A percentile compares a stretch with the other conserved stretches of the same genome.
Evolutionary conservation across 2,888 invertebrate genomes (phyloP).

Genomic region (Mechanitis messenoides): DNA sequence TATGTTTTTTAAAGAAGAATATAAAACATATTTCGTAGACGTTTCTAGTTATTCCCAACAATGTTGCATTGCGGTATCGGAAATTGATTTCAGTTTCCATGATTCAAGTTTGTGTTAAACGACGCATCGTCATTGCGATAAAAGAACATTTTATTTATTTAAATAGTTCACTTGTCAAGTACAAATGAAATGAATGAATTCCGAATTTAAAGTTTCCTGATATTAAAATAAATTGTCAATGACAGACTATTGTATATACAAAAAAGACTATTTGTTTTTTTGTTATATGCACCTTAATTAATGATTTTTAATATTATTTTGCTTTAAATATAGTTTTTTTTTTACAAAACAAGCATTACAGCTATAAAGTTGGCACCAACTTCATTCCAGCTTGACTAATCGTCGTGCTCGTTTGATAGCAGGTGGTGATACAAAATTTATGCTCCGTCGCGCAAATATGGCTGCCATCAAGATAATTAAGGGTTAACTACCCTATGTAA

Average conservation of each 20-base stretch:
- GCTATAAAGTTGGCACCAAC: conserved; percentile 1
- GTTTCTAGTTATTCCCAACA: conserved; percentile 7
- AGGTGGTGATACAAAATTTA: conserved; percentile 38
- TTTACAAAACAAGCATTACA: background rate
- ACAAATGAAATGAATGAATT: too few relatives aligned
- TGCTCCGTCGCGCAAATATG: conserved; percentile 27
- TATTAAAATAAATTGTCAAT: too few relatives aligned
- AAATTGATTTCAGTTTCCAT: conserved; percentile 24
- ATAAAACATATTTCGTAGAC: background rate
- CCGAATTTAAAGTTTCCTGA: too few relatives aligned
- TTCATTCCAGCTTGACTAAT: conserved; percentile 27
- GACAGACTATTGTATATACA: too few relatives aligned
- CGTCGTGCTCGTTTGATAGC: conserved; percentile 26
- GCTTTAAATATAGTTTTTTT: too few relatives aligned
- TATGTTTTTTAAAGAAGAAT: too few relatives aligned
- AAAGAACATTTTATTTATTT: background rate
- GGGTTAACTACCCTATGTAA: conserved; percentile 24
- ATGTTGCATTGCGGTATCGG: conserved; percentile 13
- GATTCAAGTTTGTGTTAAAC: conserved; percentile 22
- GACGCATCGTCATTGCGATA: conserved; percentile 9
- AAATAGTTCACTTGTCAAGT: background rate
- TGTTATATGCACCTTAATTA: too few relatives aligned
- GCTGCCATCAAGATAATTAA: conserved; percentile 29
- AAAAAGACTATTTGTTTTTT: too few relatives aligned
- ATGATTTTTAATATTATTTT: too few relatives aligned